phyloP scores from a whole-genome alignment of 2,888 invertebrate species.

The Drosophila paracracens region DNA sequence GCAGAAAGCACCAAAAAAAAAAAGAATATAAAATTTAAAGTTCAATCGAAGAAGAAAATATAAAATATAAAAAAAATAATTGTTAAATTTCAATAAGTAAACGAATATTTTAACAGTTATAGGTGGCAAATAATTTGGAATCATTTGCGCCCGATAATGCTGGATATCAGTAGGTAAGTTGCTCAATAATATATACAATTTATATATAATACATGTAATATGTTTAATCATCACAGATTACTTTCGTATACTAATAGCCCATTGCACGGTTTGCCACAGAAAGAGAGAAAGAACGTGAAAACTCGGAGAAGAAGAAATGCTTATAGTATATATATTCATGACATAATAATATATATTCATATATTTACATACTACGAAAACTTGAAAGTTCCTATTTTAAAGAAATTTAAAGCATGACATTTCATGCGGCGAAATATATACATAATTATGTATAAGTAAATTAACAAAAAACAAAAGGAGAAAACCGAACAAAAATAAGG shows the following conservation, averaged over 20 bases:
- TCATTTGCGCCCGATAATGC: background rate
- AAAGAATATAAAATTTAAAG: background rate
- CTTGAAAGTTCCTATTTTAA: conserved; percentile 81
- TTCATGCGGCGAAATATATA: conserved; percentile 51
- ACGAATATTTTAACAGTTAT: conserved; percentile 67
- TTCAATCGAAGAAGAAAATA: background rate
- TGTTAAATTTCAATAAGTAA: conserved; percentile 19
- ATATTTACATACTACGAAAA: conserved; percentile 64
- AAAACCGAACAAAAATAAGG: background rate
- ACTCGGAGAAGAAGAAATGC: background rate
- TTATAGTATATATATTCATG: conserved; percentile 7
- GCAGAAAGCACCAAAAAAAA: background rate
- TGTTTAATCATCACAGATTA: conserved; percentile 9
- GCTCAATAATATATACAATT: background rate
- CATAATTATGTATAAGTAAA: conserved; percentile 45
- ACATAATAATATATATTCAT: conserved; percentile 45
- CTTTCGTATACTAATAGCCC: conserved; percentile 1
- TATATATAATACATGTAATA: background rate
- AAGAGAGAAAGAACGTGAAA: background rate
- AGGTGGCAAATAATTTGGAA: conserved; percentile 70
- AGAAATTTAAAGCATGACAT: conserved; percentile 57
- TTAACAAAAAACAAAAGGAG: conserved; percentile 20
- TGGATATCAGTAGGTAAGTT: conserved; percentile 18
- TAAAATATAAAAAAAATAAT: background rate
- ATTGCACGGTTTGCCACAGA: conserved; percentile 3